Base-by-base conservation (phyloP, 2,797 vertebrate genomes). In the Catharus ustulatus region DNA sequence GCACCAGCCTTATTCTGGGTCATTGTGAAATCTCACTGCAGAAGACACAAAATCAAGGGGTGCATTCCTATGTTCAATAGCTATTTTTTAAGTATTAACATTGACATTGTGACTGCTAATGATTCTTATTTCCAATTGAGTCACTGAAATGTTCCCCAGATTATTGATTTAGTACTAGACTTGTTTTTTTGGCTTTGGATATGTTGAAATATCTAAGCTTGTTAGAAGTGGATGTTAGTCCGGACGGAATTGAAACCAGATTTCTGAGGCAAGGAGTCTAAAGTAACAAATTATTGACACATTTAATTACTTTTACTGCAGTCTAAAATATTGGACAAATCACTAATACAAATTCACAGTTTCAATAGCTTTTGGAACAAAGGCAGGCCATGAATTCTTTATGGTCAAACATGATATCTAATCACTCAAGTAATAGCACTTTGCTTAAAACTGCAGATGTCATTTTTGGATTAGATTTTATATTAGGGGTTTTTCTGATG, bases 201-300 rank as follows among this genome's bases (percentile, higher is more conserved):
- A 32, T 76, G 54, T 45, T 92, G 76, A 95, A 90, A 66, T 75
- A 32, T 24, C 66, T 94, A 78, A 87, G 46, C 40, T 82, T 89
- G 34, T 78, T 82, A 94, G 67, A 64, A 94, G 78, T 85, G 96
- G 82, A 85, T 89, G 83, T 73, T 96, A 94, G 81, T 91, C 8
- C 82, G 95, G 75, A 94, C 36, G 27, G 77, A 96, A 98, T 94
- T 92, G 88, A 94, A 97, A 94, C 54, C 95, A 98, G 92, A 94
- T 94, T 95, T 91, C 64, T 90, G 84, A 76, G 84, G 49, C 71
- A 94, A 83, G 42, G 75, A 94, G 49, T 94, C 59, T 87, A 91
- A 96, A 66, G 84, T 46, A 95, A 95, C 62, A 94, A 95, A 95
- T 96, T 97, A 97, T 95, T 93, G 97, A 96, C 89, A 78, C 95